Conservation (phyloP, 1,140 invertebrate species). For the Drosophila ercepeae region DNA sequence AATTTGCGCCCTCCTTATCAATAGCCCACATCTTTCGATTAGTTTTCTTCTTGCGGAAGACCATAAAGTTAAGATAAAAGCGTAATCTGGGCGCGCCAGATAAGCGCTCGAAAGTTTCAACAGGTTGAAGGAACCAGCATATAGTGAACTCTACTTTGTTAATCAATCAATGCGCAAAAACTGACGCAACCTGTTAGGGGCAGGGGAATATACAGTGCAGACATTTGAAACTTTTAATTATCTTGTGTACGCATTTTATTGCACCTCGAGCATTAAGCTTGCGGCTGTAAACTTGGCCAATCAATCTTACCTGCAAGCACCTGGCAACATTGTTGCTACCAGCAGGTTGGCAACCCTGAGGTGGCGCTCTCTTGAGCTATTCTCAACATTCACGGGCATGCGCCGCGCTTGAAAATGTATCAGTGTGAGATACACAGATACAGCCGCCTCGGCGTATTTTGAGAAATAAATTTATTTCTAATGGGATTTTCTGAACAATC, state of each 20-base stretch:
- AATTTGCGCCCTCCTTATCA: slow-evolving; percentile 71
- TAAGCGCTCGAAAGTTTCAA: slow-evolving; percentile 65
- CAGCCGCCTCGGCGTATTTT: not conserved
- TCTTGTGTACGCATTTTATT: slow-evolving; percentile 3
- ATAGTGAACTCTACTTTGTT: not conserved
- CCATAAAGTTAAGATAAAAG: slow-evolving; percentile 67
- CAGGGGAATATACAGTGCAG: not conserved
- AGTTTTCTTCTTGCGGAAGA: slow-evolving; percentile 38
- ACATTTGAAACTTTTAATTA: slow-evolving; percentile 18
- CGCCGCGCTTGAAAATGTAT: slow-evolving; percentile 36
- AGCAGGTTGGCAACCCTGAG: slow-evolving; percentile 44
- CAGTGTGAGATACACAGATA: slow-evolving; percentile 9
- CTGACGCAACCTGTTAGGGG: not conserved
- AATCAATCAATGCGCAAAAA: slow-evolving; percentile 5
- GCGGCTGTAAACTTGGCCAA: slow-evolving; percentile 8
- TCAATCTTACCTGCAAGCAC: slow-evolving; percentile 32
- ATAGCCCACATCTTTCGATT: slow-evolving; percentile 65
- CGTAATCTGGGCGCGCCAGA: slow-evolving; percentile 63
- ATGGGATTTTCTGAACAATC: too few species aligned
- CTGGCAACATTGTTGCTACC: slow-evolving; percentile 39
- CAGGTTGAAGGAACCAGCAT: slow-evolving; percentile 50
- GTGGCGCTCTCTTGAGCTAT: not conserved
- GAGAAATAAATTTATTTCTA: not conserved
- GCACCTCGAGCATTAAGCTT: slow-evolving; percentile 1
- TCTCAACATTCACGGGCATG: slow-evolving; percentile 40